Base-by-base conservation (phyloP, 2,888 invertebrate species). In the Stramonita haemastoma region DNA sequence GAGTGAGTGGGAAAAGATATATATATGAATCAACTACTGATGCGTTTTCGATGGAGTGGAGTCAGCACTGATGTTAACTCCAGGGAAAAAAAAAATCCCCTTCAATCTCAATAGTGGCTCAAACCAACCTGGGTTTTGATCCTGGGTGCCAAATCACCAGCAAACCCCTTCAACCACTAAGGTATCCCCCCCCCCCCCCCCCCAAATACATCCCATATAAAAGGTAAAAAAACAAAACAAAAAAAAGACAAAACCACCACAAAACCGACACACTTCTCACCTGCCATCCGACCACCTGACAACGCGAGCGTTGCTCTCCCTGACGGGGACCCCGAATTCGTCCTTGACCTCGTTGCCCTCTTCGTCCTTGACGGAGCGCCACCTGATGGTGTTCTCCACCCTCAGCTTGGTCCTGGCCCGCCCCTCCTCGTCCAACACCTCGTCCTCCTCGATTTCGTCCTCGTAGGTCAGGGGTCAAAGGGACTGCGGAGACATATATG, bases 371-470 rank as follows among this genome's bases (percentile, higher is more conserved):
- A 96, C 97, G 29, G 98, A 98, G 73, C 98, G 97, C 99, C 99
- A 99, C 19, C 99, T 97, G 88, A 99, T 98, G 0, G 99, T 99
- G 96, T 99, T 99, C 96, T 99, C 99, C 22, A 99, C 95, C 94
- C 96, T 96, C 56, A 97, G 94, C 93, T 97, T 97, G 84, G 96
- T 93, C 89, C 98, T 97, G 13, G 98, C 98, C 90, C 99, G 97
- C 94, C 99, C 99, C 96, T 99, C 99, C 95, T 99, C 99, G 95
- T 99, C 99, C 93, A 99, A 96, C 0, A 98, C 98, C 96, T 99
- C 99, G 96, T 99, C 99, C 94, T 99, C 99, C 95, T 99, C 99
- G 92, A 99, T 98, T 96, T 99, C 99, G 96, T 99, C 99, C 96
- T 99, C 99, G 95, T 99, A 99, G 0, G 98, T 98, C 91, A 97